Evolutionary conservation across 2,113 vertebrate genomes (phyloP), one percentile per base, ranked within the genome.

Genomic region (Falcunculus frontatus): DNA sequence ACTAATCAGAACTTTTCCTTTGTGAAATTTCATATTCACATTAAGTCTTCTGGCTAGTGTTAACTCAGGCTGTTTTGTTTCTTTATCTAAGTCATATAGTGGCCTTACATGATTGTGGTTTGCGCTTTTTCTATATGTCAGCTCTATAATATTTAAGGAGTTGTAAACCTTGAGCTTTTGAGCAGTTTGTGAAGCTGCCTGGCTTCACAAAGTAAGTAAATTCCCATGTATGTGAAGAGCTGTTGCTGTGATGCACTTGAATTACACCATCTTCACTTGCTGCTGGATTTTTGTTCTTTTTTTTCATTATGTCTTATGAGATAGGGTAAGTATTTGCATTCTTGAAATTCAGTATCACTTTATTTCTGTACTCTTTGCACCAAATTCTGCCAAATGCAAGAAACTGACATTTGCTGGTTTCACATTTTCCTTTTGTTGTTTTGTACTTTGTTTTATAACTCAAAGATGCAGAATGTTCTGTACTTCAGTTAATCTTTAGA

Each of bases 301-400:
- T 91, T 96, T 86, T 90, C 46, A 32, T 88, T 90, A n/a, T 77
- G 47, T 83, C 32, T 96, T 93, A 87, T 5, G 78, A 92, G 69
- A 92, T 85, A 84, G 20, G 82, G 92, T 85, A 96, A 84, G 67
- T 91, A 83, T 80, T 91, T 94, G 74, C 83, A 87, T 95, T 97
- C 85, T 91, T 89, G 80, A 95, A 92, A 69, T 94, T 87, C 39
- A 62, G 27, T 73, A 91, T 92, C 63, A n/a, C 50, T 96, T 89
- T 87, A 44, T 70, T 95, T 84, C 46, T 82, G 47, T 93, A 9
- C 77, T 87, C 62, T 91, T 77, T 90, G 78, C 90, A 92, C n/a
- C 53, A 80, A 73, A 57, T 78, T 87, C 50, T 89, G 55, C 47
- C 46, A 53, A 83, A 64, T 91, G 37, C 78, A 85, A 76, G 67